phyloP scores from a whole-genome alignment of 1,140 invertebrate genomes.

The Philopotamus ludificatus region DNA sequence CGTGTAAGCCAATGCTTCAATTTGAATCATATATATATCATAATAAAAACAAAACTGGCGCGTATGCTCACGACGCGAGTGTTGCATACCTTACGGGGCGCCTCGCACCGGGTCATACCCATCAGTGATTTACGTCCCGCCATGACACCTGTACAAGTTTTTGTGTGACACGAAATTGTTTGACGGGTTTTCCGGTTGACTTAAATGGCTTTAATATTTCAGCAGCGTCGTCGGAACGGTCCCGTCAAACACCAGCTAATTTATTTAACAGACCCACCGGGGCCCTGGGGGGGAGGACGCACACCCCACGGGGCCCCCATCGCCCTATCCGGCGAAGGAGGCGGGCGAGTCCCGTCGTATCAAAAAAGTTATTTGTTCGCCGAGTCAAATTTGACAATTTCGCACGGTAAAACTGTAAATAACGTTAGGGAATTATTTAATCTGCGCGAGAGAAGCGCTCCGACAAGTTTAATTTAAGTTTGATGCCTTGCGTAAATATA shows the following conservation, averaged over 20 bases:
- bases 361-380: conserved; percentile 4
- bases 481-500: conserved; percentile 6
- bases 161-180: background rate
- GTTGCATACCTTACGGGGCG: no score
- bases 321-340: background rate
- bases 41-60: no score
- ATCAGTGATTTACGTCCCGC: background rate
- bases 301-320: background rate
- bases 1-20: no score
- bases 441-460: background rate
- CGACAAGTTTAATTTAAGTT: conserved; percentile 7
- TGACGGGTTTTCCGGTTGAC: conserved; percentile 7
- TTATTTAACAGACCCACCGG: conserved; percentile 5
- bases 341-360: background rate
- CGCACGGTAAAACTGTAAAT: conserved; percentile 4
- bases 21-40: no score
- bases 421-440: conserved; percentile 14
- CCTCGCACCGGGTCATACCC: background rate
- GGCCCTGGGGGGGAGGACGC: no score
- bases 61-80: background rate
- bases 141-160: conserved; percentile 5
- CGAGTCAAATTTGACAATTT: conserved; percentile 7
- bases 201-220: conserved; percentile 10
- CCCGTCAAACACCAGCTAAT: conserved; percentile 1
- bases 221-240: conserved; percentile 6